Evolutionary conservation across 2,888 invertebrate species (phyloP).

Genomic region (Pristionchus japonicus): DNA sequence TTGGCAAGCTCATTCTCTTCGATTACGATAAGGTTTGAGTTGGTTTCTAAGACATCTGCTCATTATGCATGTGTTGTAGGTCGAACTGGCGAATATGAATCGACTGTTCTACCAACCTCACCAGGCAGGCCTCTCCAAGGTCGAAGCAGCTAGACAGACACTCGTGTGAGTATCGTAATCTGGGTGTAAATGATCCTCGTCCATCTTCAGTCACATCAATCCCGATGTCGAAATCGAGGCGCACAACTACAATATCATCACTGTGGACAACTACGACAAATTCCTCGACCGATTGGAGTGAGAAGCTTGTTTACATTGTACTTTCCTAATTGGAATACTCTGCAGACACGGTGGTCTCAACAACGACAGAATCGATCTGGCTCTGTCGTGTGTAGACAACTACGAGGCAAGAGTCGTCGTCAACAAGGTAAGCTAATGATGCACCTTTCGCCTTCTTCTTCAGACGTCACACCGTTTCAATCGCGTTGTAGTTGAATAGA

Average conservation of each 20-base stretch:
- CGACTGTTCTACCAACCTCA: constrained; percentile 97
- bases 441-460: too few relatives aligned
- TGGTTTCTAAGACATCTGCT: background rate
- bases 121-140: constrained; percentile 94
- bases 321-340: background rate
- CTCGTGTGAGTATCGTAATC: constrained; percentile 63
- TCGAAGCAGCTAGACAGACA: constrained; percentile 78
- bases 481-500: too few relatives aligned
- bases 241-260: constrained; percentile 96
- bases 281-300: constrained; percentile 88
- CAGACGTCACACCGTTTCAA: too few relatives aligned
- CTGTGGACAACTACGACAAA: constrained; percentile 90
- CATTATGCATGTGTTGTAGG: constrained; percentile 72
- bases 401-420: constrained; percentile 99
- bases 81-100: constrained; percentile 99
- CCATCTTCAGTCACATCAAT: constrained; percentile 85
- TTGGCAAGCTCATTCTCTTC: constrained; percentile 89
- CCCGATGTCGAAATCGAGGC: constrained; percentile 94
- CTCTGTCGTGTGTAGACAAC: constrained; percentile 98
- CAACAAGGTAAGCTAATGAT: constrained; percentile 86
- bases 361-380: constrained; percentile 86
- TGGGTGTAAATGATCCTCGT: background rate
- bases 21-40: constrained; percentile 90
- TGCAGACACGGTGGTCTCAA: constrained; percentile 83
- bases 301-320: constrained; percentile 40